A percentile compares a stretch with the other conserved stretches of the same genome.
Evolutionary conservation across 2,888 invertebrate genomes (phyloP).

Genomic region (Phytoseiulus persimilis): DNA sequence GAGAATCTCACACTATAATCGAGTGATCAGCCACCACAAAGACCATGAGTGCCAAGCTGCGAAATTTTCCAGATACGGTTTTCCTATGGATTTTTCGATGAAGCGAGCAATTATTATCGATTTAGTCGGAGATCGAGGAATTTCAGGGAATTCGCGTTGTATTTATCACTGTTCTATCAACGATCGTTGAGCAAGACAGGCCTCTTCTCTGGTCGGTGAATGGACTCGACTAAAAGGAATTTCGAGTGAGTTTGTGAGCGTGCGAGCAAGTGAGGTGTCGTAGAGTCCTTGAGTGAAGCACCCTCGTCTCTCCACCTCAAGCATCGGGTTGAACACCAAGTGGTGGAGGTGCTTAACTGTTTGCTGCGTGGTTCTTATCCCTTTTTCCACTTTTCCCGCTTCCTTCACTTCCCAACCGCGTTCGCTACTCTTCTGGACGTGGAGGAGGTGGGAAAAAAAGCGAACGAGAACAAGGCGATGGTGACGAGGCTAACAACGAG

Average conservation of each 20-base stretch:
- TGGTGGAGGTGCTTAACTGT: neutral
- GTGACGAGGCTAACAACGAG: neutral
- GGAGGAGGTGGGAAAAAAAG: neutral
- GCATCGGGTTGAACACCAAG: conserved; percentile 5
- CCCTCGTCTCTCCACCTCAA: neutral
- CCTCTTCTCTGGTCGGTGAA: neutral
- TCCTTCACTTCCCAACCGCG: neutral
- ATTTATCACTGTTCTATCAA: neutral
- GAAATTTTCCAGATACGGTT: too few relatives aligned
- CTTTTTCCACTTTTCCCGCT: neutral
- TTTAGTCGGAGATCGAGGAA: too few relatives aligned
- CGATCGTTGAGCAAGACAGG: neutral
- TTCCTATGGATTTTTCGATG: too few relatives aligned
- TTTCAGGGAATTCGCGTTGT: neutral
- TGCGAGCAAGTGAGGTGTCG: neutral
- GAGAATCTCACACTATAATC: too few relatives aligned
- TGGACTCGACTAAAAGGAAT: neutral
- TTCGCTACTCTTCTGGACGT: neutral
- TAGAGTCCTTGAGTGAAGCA: neutral
- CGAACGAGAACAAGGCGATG: neutral
- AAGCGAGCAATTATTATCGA: too few relatives aligned
- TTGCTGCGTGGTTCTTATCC: neutral
- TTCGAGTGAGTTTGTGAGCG: neutral
- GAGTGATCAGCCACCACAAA: too few relatives aligned
- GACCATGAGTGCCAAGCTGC: too few relatives aligned